phyloP scores from a whole-genome alignment of 2,888 invertebrate species.

The Dicyrtoma fusca region DNA sequence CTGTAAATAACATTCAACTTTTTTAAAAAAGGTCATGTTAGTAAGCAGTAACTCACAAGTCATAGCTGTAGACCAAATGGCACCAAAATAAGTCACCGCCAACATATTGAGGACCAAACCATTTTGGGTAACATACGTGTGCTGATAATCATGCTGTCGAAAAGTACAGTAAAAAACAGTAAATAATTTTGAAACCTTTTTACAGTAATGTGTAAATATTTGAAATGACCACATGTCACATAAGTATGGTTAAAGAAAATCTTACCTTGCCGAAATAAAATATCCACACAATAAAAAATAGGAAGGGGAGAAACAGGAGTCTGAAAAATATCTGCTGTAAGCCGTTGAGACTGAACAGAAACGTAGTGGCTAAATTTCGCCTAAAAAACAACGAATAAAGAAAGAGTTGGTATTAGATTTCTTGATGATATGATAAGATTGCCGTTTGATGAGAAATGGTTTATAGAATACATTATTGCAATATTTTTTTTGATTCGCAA shows the following conservation, averaged over 20 bases:
- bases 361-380: slow-evolving; percentile 75
- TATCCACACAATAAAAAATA: slow-evolving; percentile 76
- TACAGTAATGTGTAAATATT: not conserved
- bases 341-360: slow-evolving; percentile 76
- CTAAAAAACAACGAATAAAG: no score
- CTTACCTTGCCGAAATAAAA: slow-evolving; percentile 69
- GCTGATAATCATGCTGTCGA: slow-evolving; percentile 68
- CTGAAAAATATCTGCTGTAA: slow-evolving; percentile 76
- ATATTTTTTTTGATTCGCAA: not conserved
- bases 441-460: not conserved
- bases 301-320: slow-evolving; percentile 69
- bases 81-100: slow-evolving; percentile 70
- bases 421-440: slow-evolving; percentile 10
- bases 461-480: not conserved
- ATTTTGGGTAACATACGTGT: slow-evolving; percentile 71
- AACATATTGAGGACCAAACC: slow-evolving; percentile 73
- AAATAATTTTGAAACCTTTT: no score
- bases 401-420: no score
- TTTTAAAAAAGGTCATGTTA: slow-evolving; percentile 16
- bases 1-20: no score
- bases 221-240: not conserved
- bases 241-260: not conserved
- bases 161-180: no score
- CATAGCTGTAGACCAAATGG: slow-evolving; percentile 70
- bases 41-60: slow-evolving; percentile 67